A percentile compares a stretch with the other conserved stretches of the same genome.
These are phyloP conservation scores for Paralichthys olivaceus DNA, from an alignment of 2,113 vertebrate species.

Conservation along the genomic window DNA sequence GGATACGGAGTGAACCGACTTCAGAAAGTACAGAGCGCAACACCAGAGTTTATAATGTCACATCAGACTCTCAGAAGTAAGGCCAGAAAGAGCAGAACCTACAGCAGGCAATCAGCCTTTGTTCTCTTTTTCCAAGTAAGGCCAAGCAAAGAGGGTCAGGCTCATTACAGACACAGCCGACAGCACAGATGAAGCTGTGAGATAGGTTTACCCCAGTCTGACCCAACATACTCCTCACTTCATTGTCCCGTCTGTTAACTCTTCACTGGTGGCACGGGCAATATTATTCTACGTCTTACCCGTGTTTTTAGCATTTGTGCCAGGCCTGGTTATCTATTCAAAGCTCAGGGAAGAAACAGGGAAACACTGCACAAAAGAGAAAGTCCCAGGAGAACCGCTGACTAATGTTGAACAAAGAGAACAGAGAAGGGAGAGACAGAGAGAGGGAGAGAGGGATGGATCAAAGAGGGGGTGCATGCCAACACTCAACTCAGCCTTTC, in stretches of 20 bases:
- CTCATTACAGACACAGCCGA: slow-evolving; percentile 37
- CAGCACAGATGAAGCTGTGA: slow-evolving; percentile 24
- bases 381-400: slow-evolving; percentile 69
- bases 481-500: slow-evolving; percentile 54
- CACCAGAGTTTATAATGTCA: neutral
- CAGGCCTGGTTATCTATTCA: slow-evolving; percentile 55
- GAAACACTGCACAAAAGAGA: slow-evolving; percentile 74
- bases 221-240: neutral
- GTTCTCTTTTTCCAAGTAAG: slow-evolving; percentile 28
- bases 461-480: slow-evolving; percentile 64
- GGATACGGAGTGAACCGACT: slow-evolving; percentile 4
- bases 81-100: neutral
- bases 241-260: neutral
- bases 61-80: slow-evolving; percentile 3
- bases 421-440: neutral
- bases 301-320: slow-evolving; percentile 38
- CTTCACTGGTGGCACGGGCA: slow-evolving; percentile 29
- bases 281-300: slow-evolving; percentile 35
- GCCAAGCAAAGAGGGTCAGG: slow-evolving; percentile 15
- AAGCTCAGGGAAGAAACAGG: slow-evolving; percentile 59
- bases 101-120: slow-evolving; percentile 29
- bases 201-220: slow-evolving; percentile 18
- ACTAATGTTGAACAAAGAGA: slow-evolving; percentile 69
- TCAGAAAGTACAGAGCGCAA: neutral
- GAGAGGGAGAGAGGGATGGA: slow-evolving; percentile 24